Evolutionary conservation across 2,888 invertebrate species (phyloP).

Genomic region (Automeris io): DNA sequence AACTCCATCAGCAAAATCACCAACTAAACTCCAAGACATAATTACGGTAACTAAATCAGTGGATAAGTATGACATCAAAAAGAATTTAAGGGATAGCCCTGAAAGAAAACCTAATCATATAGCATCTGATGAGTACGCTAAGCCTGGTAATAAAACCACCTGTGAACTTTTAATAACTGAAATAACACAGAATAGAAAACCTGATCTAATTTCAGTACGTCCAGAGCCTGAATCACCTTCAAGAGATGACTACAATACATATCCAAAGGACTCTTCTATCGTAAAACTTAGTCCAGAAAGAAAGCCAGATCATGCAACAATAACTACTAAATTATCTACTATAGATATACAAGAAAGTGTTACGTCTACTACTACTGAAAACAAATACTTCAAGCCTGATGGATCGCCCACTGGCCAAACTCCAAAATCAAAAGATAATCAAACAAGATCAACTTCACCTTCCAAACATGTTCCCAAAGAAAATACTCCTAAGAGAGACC

Average conservation of each 20-base stretch:
- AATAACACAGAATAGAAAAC: slow-evolving; percentile 7
- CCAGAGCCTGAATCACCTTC: slow-evolving; percentile 10
- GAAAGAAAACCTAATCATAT: slow-evolving; percentile 14
- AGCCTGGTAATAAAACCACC: slow-evolving; percentile 5
- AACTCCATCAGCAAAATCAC: slow-evolving; percentile 32
- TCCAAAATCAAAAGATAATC: slow-evolving; percentile 7
- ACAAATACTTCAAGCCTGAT: slow-evolving; percentile 11
- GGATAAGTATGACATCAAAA: neutral
- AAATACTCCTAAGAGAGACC: slow-evolving; percentile 15
- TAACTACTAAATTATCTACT: slow-evolving; percentile 14
- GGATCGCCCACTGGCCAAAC: slow-evolving; percentile 18
- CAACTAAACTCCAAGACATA: slow-evolving; percentile 40
- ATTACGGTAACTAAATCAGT: slow-evolving; percentile 20
- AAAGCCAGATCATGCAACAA: slow-evolving; percentile 15
- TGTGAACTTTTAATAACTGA: neutral
- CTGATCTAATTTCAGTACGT: neutral
- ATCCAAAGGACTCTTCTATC: slow-evolving; percentile 11
- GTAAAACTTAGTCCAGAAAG: slow-evolving; percentile 11
- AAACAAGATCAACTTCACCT: slow-evolving; percentile 12
- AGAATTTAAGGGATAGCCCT: slow-evolving; percentile 16
- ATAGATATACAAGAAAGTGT: slow-evolving; percentile 16
- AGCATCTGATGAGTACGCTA: slow-evolving; percentile 4
- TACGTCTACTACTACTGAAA: slow-evolving; percentile 14
- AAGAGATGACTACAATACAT: slow-evolving; percentile 14
- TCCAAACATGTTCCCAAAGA: slow-evolving; percentile 9